Base-by-base conservation (phyloP, 2,113 vertebrate species). In the Tychaedon coryphoeus region DNA sequence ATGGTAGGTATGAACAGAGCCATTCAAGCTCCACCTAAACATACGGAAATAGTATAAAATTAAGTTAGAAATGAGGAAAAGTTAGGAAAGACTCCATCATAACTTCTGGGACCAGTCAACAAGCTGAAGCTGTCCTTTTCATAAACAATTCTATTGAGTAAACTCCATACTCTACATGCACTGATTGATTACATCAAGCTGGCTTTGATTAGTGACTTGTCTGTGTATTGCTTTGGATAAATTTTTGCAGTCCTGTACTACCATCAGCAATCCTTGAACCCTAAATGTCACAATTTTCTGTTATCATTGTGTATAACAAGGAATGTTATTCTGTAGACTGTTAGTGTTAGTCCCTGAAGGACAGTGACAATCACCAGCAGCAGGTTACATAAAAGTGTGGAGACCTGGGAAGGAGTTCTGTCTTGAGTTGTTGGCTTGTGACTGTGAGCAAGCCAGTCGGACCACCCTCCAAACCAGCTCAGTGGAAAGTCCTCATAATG, bases 401-500 rank as follows among this genome's bases (percentile, higher is more conserved):
- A 62, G 26, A 62, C 7, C 7, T 62, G 22, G 45, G 25, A 72
- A 26, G 18, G 10, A 64, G 9, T 18, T 23, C 33, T 53, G 18
- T 26, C 48, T 26, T 53, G 57, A 12, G 13, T 33, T 43, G 33
- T 33, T 62, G 38, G 17, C 7, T 33, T 45, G 28, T 38, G n/a
- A 54, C 48, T 14, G 26, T 33, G 33, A 72, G 33, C 4, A 53
- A 38, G 20, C 11, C 20, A 31, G 13, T 18, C 0, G 0, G 20
- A 62, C 20, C 0, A 0, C 8, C 10, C 10, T 36, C 10, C 5
- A 5, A 72, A 45, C 17, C 38, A 45, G 13, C 38, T 53, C 13
- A 26, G 22, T 22, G 26, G 33, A 26, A 72, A 72, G 11, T 36
- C 33, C 8, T 18, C 18, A 5, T 14, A 26, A 17, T 22, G 48